A percentile compares a stretch with the other conserved stretches of the same genome.
phyloP scores from a whole-genome alignment of 2,888 invertebrate genomes.

The Heliconius cydno region DNA sequence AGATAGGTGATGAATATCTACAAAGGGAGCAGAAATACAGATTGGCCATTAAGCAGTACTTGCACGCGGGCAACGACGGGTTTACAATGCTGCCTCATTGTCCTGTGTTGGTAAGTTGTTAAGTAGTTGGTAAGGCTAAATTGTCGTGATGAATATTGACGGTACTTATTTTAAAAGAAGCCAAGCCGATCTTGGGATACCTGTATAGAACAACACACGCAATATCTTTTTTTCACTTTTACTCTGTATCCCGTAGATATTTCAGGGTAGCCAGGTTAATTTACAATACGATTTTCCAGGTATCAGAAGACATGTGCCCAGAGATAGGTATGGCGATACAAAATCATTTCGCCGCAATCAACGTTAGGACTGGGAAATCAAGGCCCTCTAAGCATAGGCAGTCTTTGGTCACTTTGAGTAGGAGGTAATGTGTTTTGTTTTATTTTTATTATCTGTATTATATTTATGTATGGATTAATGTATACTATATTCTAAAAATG shows the following conservation, averaged over 20 bases:
- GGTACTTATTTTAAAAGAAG: too few species aligned
- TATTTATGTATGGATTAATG: too few species aligned
- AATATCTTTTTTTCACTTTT: too few species aligned
- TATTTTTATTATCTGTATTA: too few species aligned
- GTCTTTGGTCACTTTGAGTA: conserved; percentile 91
- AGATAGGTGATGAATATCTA: conserved; percentile 93
- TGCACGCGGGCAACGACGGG: conserved; percentile 92
- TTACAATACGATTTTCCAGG: conserved; percentile 68
- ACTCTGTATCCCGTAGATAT: too few species aligned
- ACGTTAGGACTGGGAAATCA: conserved; percentile 88
- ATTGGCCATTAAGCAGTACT: conserved; percentile 92
- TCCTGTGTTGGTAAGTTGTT: conserved; percentile 86
- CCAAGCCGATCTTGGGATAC: too few species aligned
- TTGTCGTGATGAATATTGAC: too few species aligned
- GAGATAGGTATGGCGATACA: conserved; percentile 92
- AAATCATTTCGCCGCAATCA: conserved; percentile 95
- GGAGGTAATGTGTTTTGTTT: conserved; percentile 78
- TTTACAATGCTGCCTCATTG: conserved; percentile 90
- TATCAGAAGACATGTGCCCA: conserved; percentile 93
- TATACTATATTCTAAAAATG: too few species aligned
- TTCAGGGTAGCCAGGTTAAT: too few species aligned
- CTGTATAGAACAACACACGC: too few species aligned
- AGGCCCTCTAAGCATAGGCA: conserved; percentile 92
- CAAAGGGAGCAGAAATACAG: conserved; percentile 88
- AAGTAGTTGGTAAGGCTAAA: too few species aligned